These are phyloP conservation scores for Climacteris rufus DNA, from an alignment of 2,113 vertebrate species.

Conservation along the genomic window DNA sequence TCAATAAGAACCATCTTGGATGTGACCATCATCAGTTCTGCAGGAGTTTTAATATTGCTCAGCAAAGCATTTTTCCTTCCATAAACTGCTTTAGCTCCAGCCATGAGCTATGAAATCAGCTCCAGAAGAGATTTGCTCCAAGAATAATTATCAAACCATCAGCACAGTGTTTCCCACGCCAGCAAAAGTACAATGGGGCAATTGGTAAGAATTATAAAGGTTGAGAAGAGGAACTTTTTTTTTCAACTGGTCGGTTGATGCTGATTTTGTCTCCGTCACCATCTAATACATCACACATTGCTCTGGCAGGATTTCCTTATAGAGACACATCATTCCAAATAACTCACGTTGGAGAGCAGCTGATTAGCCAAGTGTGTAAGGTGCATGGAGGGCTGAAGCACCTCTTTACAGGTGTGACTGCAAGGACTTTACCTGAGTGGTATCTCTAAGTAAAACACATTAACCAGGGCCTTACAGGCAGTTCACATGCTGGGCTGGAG, in stretches of 20 bases:
- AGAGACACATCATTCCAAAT: neutral
- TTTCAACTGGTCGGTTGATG: neutral
- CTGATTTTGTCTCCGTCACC: neutral
- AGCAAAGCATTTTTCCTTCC: neutral
- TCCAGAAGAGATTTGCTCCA: neutral
- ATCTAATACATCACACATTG: neutral
- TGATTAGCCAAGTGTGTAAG: neutral
- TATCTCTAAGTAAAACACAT: too few relatives aligned
- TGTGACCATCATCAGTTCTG: neutral
- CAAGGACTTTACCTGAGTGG: neutral
- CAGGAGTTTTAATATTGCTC: neutral
- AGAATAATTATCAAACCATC: neutral
- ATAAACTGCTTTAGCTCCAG: neutral
- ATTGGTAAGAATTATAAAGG: neutral
- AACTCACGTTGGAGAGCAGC: neutral
- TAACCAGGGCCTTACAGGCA: too few relatives aligned
- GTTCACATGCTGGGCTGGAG: too few relatives aligned
- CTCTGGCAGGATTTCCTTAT: neutral
- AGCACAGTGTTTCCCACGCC: neutral
- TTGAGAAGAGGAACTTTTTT: neutral
- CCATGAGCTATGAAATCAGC: neutral
- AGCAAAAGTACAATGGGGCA: neutral
- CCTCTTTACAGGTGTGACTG: neutral
- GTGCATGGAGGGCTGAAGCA: neutral
- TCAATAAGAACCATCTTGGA: neutral